Evolutionary conservation across 1,140 invertebrate species (phyloP).

Genomic region (Homarus americanus): DNA sequence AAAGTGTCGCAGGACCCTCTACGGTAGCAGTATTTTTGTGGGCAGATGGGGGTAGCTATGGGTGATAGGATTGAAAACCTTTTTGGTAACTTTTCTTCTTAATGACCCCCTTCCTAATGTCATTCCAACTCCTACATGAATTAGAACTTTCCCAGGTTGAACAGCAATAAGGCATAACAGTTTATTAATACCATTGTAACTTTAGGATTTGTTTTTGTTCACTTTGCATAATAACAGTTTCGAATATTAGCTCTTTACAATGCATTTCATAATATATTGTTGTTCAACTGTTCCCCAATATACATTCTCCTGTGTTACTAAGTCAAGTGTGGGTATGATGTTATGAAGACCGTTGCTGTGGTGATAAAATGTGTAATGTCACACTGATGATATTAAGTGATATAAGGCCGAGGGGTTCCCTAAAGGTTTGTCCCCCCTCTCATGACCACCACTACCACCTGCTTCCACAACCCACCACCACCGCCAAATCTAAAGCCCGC

Average conservation of each 20-base stretch:
- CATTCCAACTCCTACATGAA: conserved; percentile 67
- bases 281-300: conserved; percentile 65
- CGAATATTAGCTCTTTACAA: conserved; percentile 65
- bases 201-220: conserved; percentile 66
- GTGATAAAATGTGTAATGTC: conserved; percentile 51
- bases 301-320: conserved; percentile 65
- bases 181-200: conserved; percentile 63
- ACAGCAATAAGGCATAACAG: conserved; percentile 69
- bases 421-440: conserved; percentile 38
- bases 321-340: conserved; percentile 62
- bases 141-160: conserved; percentile 67
- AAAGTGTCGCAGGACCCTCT: conserved; percentile 53
- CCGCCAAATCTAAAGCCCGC: conserved; percentile 53
- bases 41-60: conserved; percentile 65
- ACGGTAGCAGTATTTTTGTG: conserved; percentile 61
- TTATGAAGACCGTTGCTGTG: conserved; percentile 59
- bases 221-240: conserved; percentile 66
- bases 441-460: conserved; percentile 58
- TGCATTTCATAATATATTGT: conserved; percentile 69
- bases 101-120: conserved; percentile 66
- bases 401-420: conserved; percentile 56
- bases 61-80: conserved; percentile 68
- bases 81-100: conserved; percentile 56
- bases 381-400: conserved; percentile 59
- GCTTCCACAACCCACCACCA: conserved; percentile 64